A percentile compares a stretch with the other conserved stretches of the same genome.
These are phyloP conservation scores for Bombus breviceps DNA, from an alignment of 1,140 invertebrate species.

Conservation along the genomic window DNA sequence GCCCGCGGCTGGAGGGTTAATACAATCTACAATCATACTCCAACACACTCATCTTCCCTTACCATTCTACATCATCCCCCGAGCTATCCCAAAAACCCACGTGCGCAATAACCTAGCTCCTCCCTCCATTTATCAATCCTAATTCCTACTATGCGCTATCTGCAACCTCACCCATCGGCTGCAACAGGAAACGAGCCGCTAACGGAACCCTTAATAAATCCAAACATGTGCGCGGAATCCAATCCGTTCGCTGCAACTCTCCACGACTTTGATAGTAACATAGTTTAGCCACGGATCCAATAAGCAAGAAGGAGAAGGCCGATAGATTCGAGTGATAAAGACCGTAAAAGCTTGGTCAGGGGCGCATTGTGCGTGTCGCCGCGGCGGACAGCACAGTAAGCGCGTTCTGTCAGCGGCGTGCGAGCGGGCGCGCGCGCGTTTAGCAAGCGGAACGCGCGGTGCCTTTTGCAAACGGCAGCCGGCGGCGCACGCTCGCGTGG, in stretches of 20 bases:
- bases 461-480: slow-evolving; percentile 69
- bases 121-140: background rate
- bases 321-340: slow-evolving; percentile 72
- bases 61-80: background rate
- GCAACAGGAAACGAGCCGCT: slow-evolving; percentile 66
- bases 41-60: background rate
- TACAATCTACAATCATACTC: background rate
- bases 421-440: slow-evolving; percentile 49
- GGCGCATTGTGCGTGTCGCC: slow-evolving; percentile 66
- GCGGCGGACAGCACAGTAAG: slow-evolving; percentile 70
- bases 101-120: background rate
- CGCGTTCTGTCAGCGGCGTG: slow-evolving; percentile 70
- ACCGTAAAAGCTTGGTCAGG: slow-evolving; percentile 46
- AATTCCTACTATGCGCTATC: background rate
- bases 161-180: too few species aligned
- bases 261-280: background rate
- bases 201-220: slow-evolving; percentile 74
- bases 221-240: slow-evolving; percentile 42
- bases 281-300: too few species aligned
- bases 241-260: background rate
- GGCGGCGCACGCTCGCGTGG: slow-evolving; percentile 54
- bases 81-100: background rate
- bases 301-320: slow-evolving; percentile 29
- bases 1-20: too few species aligned
- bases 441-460: slow-evolving; percentile 58